Evolutionary conservation across 2,888 invertebrate species (phyloP).

Genomic region (Morpho deidamia): DNA sequence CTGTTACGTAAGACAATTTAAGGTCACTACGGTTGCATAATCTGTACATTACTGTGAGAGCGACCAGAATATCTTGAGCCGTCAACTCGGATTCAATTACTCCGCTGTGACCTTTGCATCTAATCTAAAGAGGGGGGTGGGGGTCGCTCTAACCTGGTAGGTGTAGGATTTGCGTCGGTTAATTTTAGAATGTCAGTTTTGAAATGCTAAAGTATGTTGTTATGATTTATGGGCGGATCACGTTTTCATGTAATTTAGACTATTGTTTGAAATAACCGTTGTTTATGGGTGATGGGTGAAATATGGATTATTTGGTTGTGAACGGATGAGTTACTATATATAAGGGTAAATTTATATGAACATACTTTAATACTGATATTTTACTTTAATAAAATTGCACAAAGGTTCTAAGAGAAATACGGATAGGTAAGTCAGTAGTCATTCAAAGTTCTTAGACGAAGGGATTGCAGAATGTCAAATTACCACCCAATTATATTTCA

Average conservation of each 20-base stretch:
- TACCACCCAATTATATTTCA: too few relatives aligned
- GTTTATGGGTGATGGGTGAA: conserved; percentile 2
- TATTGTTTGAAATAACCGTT: conserved; percentile 17
- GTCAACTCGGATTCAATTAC: conserved; percentile 31
- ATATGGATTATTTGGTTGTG: background rate
- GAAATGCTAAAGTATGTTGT: conserved; percentile 39
- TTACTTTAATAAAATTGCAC: too few relatives aligned
- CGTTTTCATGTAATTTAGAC: conserved; percentile 21
- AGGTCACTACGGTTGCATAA: conserved; percentile 68
- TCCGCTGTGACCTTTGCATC: conserved; percentile 21
- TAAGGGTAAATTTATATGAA: too few relatives aligned
- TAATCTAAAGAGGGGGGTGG: conserved; percentile 24
- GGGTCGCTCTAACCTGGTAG: conserved; percentile 32
- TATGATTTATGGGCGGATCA: conserved; percentile 32
- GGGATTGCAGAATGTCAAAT: too few relatives aligned
- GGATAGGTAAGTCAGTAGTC: too few relatives aligned
- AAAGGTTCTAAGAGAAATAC: too few relatives aligned
- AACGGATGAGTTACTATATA: background rate
- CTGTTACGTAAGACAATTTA: conserved; percentile 66
- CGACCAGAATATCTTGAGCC: conserved; percentile 43
- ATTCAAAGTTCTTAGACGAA: too few relatives aligned
- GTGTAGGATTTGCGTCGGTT: conserved; percentile 41
- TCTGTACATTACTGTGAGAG: conserved; percentile 40
- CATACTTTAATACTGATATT: too few relatives aligned
- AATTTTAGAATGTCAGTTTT: conserved; percentile 58